These are phyloP conservation scores for Bovichtus diacanthus DNA, from an alignment of 2,797 vertebrate species.

Conservation along the genomic window DNA sequence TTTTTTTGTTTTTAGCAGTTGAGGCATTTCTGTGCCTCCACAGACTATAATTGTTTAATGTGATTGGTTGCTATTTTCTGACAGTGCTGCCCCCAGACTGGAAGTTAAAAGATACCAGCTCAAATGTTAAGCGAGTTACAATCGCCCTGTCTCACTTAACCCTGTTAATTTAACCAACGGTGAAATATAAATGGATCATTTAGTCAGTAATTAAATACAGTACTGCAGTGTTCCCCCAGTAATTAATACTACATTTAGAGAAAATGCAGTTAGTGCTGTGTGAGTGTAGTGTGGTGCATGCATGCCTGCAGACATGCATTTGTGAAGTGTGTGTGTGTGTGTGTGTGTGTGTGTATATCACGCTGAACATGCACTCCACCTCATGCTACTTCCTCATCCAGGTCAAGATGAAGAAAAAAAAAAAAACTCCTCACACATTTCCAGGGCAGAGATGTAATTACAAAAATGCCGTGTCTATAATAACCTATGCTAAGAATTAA, in stretches of 20 bases:
- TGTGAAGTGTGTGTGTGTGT: neutral
- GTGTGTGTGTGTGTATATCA: conserved; percentile 18
- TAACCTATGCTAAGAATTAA: conserved; percentile 69
- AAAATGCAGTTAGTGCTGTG: conserved; percentile 64
- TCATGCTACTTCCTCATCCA: neutral
- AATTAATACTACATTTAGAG: conserved; percentile 82
- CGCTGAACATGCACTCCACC: neutral
- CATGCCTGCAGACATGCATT: conserved; percentile 14
- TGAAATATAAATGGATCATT: conserved; percentile 84
- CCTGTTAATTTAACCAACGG: conserved; percentile 79
- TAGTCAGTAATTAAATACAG: conserved; percentile 85
- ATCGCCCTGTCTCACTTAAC: conserved; percentile 80
- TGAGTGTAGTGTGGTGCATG: conserved; percentile 23
- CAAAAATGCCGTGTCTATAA: conserved; percentile 43
- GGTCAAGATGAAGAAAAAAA: conserved; percentile 35
- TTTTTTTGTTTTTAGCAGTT: conserved; percentile 48
- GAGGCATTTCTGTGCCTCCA: conserved; percentile 52
- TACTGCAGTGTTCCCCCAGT: conserved; percentile 80
- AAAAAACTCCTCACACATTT: conserved; percentile 37
- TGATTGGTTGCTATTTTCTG: conserved; percentile 73
- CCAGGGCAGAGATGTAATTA: conserved; percentile 47
- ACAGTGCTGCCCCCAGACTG: conserved; percentile 67
- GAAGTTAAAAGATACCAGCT: conserved; percentile 78
- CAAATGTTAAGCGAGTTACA: conserved; percentile 83
- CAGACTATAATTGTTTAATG: conserved; percentile 72